Evolutionary conservation across 2,797 vertebrate genomes (phyloP).

Genomic region (Oryzias sinensis): DNA sequence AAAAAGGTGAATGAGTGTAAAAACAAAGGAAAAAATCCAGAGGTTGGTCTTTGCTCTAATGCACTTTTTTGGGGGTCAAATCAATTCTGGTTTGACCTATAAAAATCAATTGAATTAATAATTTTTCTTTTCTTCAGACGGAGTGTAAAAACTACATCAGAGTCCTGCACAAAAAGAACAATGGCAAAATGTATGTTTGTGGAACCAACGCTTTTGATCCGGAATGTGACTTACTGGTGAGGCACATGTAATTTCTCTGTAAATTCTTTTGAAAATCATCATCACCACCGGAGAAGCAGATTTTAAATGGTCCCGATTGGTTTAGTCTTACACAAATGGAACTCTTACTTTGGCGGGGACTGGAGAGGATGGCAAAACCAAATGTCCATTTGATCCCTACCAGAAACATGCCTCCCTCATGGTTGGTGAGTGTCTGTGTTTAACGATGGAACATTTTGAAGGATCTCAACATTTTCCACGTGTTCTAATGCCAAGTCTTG

Average conservation of each 20-base stretch:
- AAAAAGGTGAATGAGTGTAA: slow-evolving; percentile 57
- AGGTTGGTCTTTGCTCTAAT: slow-evolving; percentile 47
- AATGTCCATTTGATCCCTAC: slow-evolving; percentile 82
- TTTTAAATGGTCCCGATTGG: slow-evolving; percentile 4
- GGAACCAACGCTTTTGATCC: slow-evolving; percentile 83
- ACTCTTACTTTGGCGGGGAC: slow-evolving; percentile 64
- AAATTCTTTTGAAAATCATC: background rate
- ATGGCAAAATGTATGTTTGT: slow-evolving; percentile 77
- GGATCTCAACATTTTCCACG: background rate
- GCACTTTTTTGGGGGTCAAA: background rate
- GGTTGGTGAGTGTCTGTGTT: slow-evolving; percentile 69
- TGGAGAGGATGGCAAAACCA: slow-evolving; percentile 77
- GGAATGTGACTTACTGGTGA: slow-evolving; percentile 79
- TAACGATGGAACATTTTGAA: background rate
- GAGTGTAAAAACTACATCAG: slow-evolving; percentile 84
- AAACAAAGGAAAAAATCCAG: slow-evolving; percentile 72
- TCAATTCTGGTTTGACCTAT: no score
- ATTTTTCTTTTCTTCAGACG: slow-evolving; percentile 55
- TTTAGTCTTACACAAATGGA: slow-evolving; percentile 66
- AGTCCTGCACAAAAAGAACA: slow-evolving; percentile 68
- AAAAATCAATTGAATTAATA: no score
- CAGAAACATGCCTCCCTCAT: slow-evolving; percentile 76
- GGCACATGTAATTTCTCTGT: slow-evolving; percentile 18
- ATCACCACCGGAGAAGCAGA: background rate
- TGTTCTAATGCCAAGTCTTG: background rate